Conservation (phyloP, 2,888 invertebrate genomes). For the Acrobeloides nanus region DNA sequence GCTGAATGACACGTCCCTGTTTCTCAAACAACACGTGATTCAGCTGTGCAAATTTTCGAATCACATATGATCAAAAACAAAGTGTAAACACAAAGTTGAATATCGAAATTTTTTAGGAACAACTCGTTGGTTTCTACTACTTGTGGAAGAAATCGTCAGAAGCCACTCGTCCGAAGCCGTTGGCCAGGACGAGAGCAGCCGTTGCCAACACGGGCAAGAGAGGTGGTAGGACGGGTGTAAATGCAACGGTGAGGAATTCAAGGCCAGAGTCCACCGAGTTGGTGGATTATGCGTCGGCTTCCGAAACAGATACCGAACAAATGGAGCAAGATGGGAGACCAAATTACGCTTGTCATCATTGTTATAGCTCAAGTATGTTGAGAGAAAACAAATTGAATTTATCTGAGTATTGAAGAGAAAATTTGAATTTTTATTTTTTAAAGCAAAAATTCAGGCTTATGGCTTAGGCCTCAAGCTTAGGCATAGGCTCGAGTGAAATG, state of each 20-base stretch:
- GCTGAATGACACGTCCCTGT: too few relatives aligned
- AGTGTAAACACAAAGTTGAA: not conserved
- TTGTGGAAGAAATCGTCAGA: conserved; percentile 99
- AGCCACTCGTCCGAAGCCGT: conserved; percentile 74
- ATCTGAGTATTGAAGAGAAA: too few relatives aligned
- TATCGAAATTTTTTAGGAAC: conserved; percentile 63
- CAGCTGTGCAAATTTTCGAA: too few relatives aligned
- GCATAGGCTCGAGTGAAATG: too few relatives aligned
- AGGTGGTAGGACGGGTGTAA: not conserved
- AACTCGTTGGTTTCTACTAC: conserved; percentile 96
- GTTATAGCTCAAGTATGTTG: conserved; percentile 67
- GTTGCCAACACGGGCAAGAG: conserved; percentile 3
- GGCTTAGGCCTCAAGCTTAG: too few relatives aligned
- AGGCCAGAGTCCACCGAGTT: conserved; percentile 56
- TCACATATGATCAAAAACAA: too few relatives aligned
- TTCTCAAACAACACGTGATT: too few relatives aligned
- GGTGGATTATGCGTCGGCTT: conserved; percentile 62
- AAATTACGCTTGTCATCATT: conserved; percentile 69
- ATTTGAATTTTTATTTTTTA: too few relatives aligned
- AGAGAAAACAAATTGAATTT: too few relatives aligned
- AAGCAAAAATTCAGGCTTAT: too few relatives aligned
- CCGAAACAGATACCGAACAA: conserved; percentile 31
- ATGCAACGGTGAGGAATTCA: conserved; percentile 22
- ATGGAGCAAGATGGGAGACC: conserved; percentile 64
- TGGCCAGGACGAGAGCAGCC: conserved; percentile 7